A percentile compares a stretch with the other conserved stretches of the same genome.
Evolutionary conservation across 1,140 invertebrate genomes (phyloP).

Genomic region (Eumeta japonica): DNA sequence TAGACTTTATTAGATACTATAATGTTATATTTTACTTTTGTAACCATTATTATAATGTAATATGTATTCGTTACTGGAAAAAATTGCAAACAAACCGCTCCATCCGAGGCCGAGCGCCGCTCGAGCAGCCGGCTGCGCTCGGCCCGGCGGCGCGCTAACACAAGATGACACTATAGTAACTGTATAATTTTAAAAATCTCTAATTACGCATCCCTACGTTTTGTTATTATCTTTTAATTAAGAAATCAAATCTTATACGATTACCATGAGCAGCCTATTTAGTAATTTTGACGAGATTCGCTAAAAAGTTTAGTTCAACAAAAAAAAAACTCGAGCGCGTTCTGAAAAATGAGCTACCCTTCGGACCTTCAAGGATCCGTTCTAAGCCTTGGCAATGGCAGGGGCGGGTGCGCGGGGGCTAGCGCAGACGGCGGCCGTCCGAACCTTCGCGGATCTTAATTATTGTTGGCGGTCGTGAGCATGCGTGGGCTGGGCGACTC

Average conservation of each 20-base stretch:
- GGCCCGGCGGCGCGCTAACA: conserved; percentile 25
- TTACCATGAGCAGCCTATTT: conserved; percentile 55
- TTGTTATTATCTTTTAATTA: conserved; percentile 57
- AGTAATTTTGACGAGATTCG: conserved; percentile 51
- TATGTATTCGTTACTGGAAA: conserved; percentile 51
- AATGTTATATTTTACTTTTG: conserved; percentile 57
- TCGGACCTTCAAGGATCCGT: too few relatives aligned
- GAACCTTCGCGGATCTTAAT: too few relatives aligned
- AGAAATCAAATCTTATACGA: conserved; percentile 56
- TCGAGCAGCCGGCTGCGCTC: conserved; percentile 8
- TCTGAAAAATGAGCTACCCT: too few relatives aligned
- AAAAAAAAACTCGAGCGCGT: conserved; percentile 51
- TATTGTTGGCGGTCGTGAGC: too few relatives aligned
- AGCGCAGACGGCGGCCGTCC: too few relatives aligned
- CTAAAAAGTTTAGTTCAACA: conserved; percentile 44
- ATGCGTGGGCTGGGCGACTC: too few relatives aligned
- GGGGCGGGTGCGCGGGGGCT: too few relatives aligned
- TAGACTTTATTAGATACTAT: conserved; percentile 56
- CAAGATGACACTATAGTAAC: conserved; percentile 50
- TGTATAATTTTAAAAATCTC: conserved; percentile 58
- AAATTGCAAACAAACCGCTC: conserved; percentile 31
- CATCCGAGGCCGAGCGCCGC: neutral
- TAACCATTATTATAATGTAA: conserved; percentile 56
- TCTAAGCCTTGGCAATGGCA: too few relatives aligned
- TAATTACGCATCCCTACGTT: conserved; percentile 56